Conservation (phyloP, 1,140 invertebrate species). For the Drosophila gunungcola region DNA sequence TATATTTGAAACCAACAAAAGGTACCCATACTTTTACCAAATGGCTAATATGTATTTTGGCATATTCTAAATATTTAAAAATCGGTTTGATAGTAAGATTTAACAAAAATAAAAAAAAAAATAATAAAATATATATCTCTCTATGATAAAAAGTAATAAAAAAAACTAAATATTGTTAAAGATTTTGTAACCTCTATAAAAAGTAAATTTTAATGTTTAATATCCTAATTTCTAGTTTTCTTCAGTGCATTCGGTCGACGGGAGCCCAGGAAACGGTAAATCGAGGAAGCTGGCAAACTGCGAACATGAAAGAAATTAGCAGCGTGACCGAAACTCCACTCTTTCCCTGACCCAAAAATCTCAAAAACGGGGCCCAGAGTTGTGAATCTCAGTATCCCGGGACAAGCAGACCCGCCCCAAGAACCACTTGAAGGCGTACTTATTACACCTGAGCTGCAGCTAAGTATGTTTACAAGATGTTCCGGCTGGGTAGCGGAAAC, state of each 20-base stretch:
- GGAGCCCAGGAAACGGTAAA: conserved; percentile 24
- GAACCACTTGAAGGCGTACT: conserved; percentile 72
- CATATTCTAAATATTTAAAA: no score
- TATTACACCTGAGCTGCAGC: conserved; percentile 82
- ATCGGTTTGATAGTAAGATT: no score
- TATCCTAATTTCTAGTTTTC: neutral
- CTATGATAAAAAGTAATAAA: no score
- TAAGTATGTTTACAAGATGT: conserved; percentile 83
- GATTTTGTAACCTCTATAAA: no score
- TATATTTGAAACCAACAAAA: no score
- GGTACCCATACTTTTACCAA: no score
- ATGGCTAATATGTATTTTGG: no score
- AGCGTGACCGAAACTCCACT: conserved; percentile 62
- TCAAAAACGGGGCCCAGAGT: conserved; percentile 1
- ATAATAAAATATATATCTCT: no score
- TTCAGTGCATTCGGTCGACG: conserved; percentile 13
- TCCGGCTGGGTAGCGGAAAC: conserved; percentile 50
- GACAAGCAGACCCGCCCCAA: conserved; percentile 11
- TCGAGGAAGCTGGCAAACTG: conserved; percentile 20
- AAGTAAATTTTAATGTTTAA: no score
- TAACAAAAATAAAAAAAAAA: no score
- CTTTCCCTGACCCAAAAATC: conserved; percentile 14
- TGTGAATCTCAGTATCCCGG: conserved; percentile 1
- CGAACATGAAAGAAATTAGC: conserved; percentile 80
- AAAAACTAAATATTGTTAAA: no score